phyloP scores from a whole-genome alignment of 1,140 invertebrate genomes.

The Drosophila prosaltans region DNA sequence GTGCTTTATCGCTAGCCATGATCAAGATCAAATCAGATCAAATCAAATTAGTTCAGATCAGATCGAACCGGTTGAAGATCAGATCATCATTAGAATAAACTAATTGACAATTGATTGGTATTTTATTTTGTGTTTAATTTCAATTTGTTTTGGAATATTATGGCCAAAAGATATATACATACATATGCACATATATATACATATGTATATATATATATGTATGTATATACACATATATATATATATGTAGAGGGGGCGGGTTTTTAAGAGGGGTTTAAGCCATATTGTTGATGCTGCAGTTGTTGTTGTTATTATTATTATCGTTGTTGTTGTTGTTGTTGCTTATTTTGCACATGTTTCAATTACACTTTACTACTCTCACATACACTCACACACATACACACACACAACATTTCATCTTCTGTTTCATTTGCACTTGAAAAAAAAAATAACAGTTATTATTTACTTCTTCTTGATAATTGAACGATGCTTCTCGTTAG shows the following conservation, averaged over 20 bases:
- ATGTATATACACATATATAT: background rate
- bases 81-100: background rate
- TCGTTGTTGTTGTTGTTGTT: constrained; percentile 37
- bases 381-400: constrained; percentile 38
- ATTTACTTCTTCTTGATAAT: constrained; percentile 26
- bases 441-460: constrained; percentile 47
- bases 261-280: background rate
- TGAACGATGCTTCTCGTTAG: too few species aligned
- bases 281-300: constrained; percentile 33
- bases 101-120: background rate
- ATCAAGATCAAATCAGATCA: constrained; percentile 10
- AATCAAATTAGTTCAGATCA: background rate
- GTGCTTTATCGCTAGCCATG: background rate
- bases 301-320: constrained; percentile 23
- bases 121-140: background rate
- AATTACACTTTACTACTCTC: constrained; percentile 45
- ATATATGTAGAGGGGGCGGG: background rate
- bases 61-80: too few species aligned
- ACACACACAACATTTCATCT: constrained; percentile 48
- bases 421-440: constrained; percentile 39
- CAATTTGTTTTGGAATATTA: too few species aligned
- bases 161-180: background rate
- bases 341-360: constrained; percentile 48
- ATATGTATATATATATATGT: background rate
- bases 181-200: background rate